Base-by-base conservation (phyloP, 2,888 invertebrate genomes). In the Hirtodrosophila cameraria region DNA sequence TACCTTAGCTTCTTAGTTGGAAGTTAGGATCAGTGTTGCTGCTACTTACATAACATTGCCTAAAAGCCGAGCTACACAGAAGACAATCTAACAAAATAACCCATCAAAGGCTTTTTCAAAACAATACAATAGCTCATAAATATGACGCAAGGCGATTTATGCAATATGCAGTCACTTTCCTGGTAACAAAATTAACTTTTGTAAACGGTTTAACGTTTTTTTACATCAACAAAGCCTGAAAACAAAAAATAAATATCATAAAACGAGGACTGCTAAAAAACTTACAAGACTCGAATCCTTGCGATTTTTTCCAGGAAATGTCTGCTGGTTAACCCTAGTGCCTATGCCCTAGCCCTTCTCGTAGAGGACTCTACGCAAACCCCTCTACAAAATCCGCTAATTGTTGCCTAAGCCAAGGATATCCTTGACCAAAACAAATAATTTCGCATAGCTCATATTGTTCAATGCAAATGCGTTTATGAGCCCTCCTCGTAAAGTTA, bases 381-480 rank as follows among this genome's bases (percentile, higher is more conserved):
- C 49, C 52, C n/a, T n/a, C n/a, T 43, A 49, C 49, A 39, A 45
- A 61, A 64, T 53, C 65, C 84, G 68, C 74, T 81, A 81, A 81
- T 83, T 68, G 84, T 23, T 48, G 41, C 71, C 55, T 49, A 57
- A 35, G 39, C 38, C 80, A 85, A 69, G 65, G 75, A 35, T 82
- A 67, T 70, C 52, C 48, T 48, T 76, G 74, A 82, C 87, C 83
- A 83, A 83, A 86, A 74, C 79, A 83, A 83, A 83, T 83, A 83
- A 83, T 83, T 87, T 86, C 87, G 85, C 79, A 87, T 83, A 78
- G 79, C 74, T 63, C 61, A 74, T 60, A 82, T 84, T 86, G 85
- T 84, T 64, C 70, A 67, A 66, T 67, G 71, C 63, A 79, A 75
- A 73, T 86, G 78, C 54, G 64, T 85, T 83, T 86, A 83, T 63